These are phyloP conservation scores for Chrosomus eos DNA, from an alignment of 2,797 vertebrate species.

Conservation along the genomic window DNA sequence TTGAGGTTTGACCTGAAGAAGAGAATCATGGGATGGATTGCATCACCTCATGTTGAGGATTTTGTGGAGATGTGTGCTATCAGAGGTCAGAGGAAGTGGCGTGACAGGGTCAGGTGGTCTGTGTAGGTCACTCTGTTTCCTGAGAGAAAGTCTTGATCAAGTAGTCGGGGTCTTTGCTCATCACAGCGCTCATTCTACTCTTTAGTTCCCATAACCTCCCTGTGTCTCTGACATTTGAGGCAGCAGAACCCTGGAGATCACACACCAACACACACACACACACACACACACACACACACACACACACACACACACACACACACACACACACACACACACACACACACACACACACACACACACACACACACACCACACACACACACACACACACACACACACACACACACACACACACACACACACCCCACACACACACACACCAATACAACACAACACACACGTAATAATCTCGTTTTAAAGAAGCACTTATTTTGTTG, in stretches of 20 bases:
- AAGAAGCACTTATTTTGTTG: no score
- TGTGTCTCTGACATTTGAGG: conserved; percentile 50
- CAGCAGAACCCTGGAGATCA: conserved; percentile 61
- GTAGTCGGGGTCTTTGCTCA: conserved; percentile 33
- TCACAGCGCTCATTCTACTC: conserved; percentile 21
- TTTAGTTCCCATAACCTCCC: conserved; percentile 69
- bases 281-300: not conserved
- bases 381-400: no score
- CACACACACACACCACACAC: no score
- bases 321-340: no score
- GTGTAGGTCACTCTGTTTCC: conserved; percentile 60
- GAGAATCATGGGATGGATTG: conserved; percentile 2
- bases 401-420: no score
- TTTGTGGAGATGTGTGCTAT: not conserved
- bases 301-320: not conserved
- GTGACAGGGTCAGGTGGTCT: conserved; percentile 35
- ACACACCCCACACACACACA: no score
- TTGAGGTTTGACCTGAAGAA: not conserved
- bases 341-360: no score
- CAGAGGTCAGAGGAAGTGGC: conserved; percentile 48
- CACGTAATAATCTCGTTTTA: no score
- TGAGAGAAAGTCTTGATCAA: conserved; percentile 62
- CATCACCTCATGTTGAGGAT: not conserved
- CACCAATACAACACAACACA: no score
- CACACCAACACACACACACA: conserved; percentile 2